phyloP scores from a whole-genome alignment of 1,140 invertebrate species.

The Homarus americanus region DNA sequence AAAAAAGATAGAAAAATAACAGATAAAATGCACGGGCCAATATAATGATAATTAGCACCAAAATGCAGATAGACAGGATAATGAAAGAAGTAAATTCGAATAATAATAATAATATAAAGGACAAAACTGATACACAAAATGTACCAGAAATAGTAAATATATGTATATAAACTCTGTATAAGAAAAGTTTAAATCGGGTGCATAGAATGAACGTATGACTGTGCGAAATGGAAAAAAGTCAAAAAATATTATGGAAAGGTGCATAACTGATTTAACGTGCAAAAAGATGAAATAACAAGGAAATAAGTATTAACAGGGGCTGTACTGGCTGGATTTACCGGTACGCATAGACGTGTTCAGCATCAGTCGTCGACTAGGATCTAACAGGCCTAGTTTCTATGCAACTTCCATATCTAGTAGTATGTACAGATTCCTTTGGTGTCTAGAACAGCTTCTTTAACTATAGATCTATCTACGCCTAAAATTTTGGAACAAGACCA shows the following conservation, averaged over 20 bases:
- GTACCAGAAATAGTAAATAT: constrained; percentile 70
- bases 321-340: constrained; percentile 56
- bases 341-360: constrained; percentile 12
- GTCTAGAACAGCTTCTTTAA: neutral
- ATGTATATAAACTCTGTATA: constrained; percentile 69
- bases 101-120: constrained; percentile 67
- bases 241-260: constrained; percentile 73
- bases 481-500: constrained; percentile 13
- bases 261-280: constrained; percentile 72
- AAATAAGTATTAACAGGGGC: constrained; percentile 65
- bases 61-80: constrained; percentile 71
- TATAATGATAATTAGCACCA: constrained; percentile 67
- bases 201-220: constrained; percentile 69
- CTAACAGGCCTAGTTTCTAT: constrained; percentile 37
- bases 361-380: constrained; percentile 8
- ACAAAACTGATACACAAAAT: constrained; percentile 71
- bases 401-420: constrained; percentile 37
- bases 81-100: constrained; percentile 52
- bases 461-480: constrained; percentile 57
- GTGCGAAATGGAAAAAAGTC: constrained; percentile 67
- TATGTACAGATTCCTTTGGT: constrained; percentile 51
- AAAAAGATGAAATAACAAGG: constrained; percentile 72
- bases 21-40: constrained; percentile 72
- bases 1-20: constrained; percentile 68
- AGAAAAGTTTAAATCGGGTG: constrained; percentile 69